A percentile compares a stretch with the other conserved stretches of the same genome.
Evolutionary conservation across 2,888 invertebrate genomes (phyloP).

Genomic region (Ectemnius continuus): DNA sequence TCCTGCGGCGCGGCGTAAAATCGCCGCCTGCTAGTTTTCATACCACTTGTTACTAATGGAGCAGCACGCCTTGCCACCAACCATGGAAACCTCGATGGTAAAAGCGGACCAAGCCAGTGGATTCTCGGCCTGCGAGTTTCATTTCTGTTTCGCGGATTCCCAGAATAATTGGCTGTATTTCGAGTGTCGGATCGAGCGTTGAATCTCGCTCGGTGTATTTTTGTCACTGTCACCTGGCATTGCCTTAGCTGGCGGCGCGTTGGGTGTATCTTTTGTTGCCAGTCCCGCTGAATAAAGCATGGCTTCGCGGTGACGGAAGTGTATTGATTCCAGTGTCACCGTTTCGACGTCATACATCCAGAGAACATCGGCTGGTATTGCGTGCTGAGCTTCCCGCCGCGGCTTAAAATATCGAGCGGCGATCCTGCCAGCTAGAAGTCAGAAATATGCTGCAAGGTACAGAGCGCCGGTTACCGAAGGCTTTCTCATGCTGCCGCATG

Average conservation of each 20-base stretch:
- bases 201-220: conserved; percentile 40
- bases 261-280: conserved; percentile 52
- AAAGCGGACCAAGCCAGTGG: no score
- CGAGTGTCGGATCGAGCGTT: background rate
- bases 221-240: conserved; percentile 34
- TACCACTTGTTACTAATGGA: no score
- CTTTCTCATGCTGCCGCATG: background rate
- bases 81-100: no score
- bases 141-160: background rate
- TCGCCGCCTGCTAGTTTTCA: background rate
- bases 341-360: conserved; percentile 36
- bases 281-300: conserved; percentile 37
- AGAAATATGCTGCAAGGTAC: background rate
- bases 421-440: background rate
- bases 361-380: no score
- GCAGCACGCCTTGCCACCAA: no score
- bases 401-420: conserved; percentile 7
- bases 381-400: background rate
- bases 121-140: no score
- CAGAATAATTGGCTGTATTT: background rate
- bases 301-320: conserved; percentile 47
- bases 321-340: conserved; percentile 52
- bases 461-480: background rate
- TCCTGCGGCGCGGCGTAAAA: conserved; percentile 23
- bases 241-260: conserved; percentile 36